Base-by-base conservation (phyloP, 2,888 invertebrate species). In the Nomada fabriciana region DNA sequence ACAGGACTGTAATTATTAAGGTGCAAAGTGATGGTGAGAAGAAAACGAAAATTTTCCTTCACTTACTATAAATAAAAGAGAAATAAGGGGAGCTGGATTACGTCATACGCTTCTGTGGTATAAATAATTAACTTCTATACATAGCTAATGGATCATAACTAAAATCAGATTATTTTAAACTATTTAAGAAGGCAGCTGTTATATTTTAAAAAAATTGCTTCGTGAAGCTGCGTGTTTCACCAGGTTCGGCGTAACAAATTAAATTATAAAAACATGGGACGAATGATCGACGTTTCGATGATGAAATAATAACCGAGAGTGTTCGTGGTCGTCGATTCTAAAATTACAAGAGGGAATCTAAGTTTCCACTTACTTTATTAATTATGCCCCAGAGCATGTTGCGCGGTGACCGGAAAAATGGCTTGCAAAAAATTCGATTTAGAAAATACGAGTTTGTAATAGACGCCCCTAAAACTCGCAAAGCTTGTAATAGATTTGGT, bases 351-450 rank as follows among this genome's bases (percentile, higher is more conserved):
- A 83, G 84, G 76, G 82, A 82, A 83, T 84, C 86, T 87, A 89
- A 86, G 87, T 87, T 86, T 86, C 85, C 84, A 80, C 83, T 86
- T 84, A 82, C 87, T 84, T 83, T 85, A 80, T 89, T 88, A 85
- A 87, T 86, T 84, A 80, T 84, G 73, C 72, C 82, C 69, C 55
- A 76, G 64, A 70, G 84, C 87, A 74, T 82, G 85, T 84, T 77
- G 78, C 83, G 77, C 83, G 80, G 85, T 83, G 86, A 87, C 87
- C 85, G 85, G 87, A 87, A 86, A 29, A 83, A 65, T 75, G 67
- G 67, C 42, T 73, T 68, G 65, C 83, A 76, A 85, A 81, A 78
- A 80, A 80, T 75, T 77, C 77, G 75, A 78, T 84, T 82, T 82
- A 61, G 76, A 65, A 76, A 67, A 47, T 60, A 29, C 25, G 68